phyloP scores from a whole-genome alignment of 2,888 invertebrate species.

The Deroplatys truncata region DNA sequence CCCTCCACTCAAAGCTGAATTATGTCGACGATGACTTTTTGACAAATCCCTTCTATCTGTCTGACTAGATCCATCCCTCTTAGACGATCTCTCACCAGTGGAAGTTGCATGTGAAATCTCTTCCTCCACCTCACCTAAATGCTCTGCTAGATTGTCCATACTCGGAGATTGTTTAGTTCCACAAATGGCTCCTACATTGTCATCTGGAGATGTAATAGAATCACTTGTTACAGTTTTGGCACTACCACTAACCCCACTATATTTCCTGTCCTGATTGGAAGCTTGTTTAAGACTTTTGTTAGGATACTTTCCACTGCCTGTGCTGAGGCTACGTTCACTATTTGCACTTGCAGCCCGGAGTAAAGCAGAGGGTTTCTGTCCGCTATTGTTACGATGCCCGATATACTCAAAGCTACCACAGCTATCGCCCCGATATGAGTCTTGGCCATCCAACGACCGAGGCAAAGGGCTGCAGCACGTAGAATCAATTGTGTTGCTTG shows the following conservation, averaged over 20 bases:
- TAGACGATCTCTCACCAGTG: conserved; percentile 54
- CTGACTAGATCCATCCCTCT: conserved; percentile 61
- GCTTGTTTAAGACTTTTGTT: conserved; percentile 1
- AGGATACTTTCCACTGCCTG: not conserved
- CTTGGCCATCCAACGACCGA: conserved; percentile 57
- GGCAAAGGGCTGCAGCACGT: conserved; percentile 49
- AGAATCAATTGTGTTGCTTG: conserved; percentile 48
- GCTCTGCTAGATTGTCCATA: not conserved
- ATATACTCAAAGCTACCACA: conserved; percentile 61
- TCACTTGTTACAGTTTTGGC: not conserved
- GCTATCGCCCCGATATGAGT: conserved; percentile 58
- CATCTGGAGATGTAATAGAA: conserved; percentile 13
- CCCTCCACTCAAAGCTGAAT: conserved; percentile 50
- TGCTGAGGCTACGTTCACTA: not conserved
- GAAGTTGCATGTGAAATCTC: conserved; percentile 43
- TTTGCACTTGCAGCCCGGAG: not conserved
- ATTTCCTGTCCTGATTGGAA: conserved; percentile 15
- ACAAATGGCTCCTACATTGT: conserved; percentile 8
- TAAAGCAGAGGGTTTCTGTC: not conserved
- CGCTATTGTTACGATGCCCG: conserved; percentile 39
- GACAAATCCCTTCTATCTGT: conserved; percentile 58
- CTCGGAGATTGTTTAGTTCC: not conserved
- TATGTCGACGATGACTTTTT: conserved; percentile 41
- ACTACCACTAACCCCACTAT: not conserved
- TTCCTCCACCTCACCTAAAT: conserved; percentile 2